These are phyloP conservation scores for zebrafish (Danio rerio) DNA, from an alignment of 2,113 vertebrate genomes.

Conservation along the genomic window GRCz12tu NC_133187.1:34653501-34654000, in stretches of 20 bases:
- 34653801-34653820: conserved; percentile 53
- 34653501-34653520: conserved; percentile 49
- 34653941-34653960: conserved; percentile 54
- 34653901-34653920: conserved; percentile 46
- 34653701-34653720: conserved; percentile 50
- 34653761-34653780: conserved; percentile 55
- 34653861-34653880: conserved; percentile 62
- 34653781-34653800: conserved; percentile 59
- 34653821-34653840: conserved; percentile 56
- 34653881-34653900: conserved; percentile 59
- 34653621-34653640: conserved; percentile 41
- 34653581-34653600: conserved; percentile 55
- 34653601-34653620: conserved; percentile 59
- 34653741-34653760: conserved; percentile 56
- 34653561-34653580: conserved; percentile 43
- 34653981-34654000: conserved; percentile 43
- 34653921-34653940: conserved; percentile 56
- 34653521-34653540: conserved; percentile 28
- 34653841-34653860: conserved; percentile 43
- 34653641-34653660: conserved; percentile 26
- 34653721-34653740: conserved; percentile 42
- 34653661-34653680: conserved; percentile 17
- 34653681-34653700: conserved; percentile 51
- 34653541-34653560: background rate
- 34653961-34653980: conserved; percentile 43